These are phyloP conservation scores for Zalophus californianus DNA, from an alignment of 2,797 vertebrate species.

Conservation along the genomic window DNA sequence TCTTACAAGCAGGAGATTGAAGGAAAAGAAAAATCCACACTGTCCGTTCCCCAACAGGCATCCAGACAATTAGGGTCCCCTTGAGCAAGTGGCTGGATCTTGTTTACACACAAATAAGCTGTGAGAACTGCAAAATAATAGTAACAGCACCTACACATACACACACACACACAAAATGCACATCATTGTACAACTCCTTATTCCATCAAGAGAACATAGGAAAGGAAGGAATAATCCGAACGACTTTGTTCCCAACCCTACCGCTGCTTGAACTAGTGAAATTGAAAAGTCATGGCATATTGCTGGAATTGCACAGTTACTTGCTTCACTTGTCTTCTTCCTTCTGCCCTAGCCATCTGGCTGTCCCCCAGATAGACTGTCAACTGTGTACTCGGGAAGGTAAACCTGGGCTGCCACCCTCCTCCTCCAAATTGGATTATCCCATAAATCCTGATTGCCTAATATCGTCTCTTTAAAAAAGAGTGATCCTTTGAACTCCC, in stretches of 20 bases:
- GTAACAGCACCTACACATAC: not conserved
- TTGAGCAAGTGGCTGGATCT: not conserved
- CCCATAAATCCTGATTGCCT: not conserved
- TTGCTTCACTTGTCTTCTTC: constrained; percentile 39
- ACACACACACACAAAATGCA: accelerated
- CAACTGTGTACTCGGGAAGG: not conserved
- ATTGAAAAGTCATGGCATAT: constrained; percentile 25
- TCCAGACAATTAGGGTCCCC: not conserved
- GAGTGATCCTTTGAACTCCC: not conserved
- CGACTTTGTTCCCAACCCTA: not conserved
- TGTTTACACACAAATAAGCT: constrained; percentile 39
- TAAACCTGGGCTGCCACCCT: not conserved
- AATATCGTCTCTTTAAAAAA: not conserved
- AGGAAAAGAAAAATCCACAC: not conserved
- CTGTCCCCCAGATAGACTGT: not conserved
- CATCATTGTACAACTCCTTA: not conserved
- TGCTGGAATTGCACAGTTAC: not conserved
- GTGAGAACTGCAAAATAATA: not conserved
- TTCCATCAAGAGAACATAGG: constrained; percentile 29
- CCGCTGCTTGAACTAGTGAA: not conserved
- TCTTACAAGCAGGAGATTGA: not conserved
- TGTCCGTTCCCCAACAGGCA: not conserved
- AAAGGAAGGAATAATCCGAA: not conserved
- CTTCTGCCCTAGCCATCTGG: not conserved
- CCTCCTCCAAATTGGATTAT: not conserved